Evolutionary conservation across 2,797 vertebrate species (phyloP).

Genomic region (Cossypha caffra): DNA sequence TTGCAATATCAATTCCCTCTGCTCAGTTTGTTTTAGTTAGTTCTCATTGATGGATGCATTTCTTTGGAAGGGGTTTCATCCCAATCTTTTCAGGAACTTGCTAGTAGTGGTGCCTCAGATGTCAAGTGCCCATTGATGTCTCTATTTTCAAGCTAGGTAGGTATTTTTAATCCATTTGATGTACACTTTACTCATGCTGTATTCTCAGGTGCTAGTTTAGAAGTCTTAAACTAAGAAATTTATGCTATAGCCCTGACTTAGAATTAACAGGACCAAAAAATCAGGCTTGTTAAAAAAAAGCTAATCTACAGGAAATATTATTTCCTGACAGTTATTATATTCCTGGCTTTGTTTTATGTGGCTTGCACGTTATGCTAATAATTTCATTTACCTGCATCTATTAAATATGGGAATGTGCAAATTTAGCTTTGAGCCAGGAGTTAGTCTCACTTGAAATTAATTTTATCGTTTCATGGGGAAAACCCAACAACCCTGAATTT

Average conservation of each 20-base stretch:
- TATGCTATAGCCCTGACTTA: neutral
- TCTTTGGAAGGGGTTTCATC: neutral
- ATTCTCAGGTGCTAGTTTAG: neutral
- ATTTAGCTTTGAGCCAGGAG: neutral
- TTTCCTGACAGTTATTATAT: neutral
- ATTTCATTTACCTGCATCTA: neutral
- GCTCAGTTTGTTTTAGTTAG: neutral
- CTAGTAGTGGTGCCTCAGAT: neutral
- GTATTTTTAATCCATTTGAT: neutral
- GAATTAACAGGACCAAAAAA: neutral
- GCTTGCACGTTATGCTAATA: neutral
- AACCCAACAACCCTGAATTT: neutral
- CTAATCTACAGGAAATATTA: neutral
- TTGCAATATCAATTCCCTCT: neutral
- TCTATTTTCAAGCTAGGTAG: neutral
- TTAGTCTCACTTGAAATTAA: neutral
- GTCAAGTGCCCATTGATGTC: neutral
- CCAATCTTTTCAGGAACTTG: neutral
- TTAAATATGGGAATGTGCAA: neutral
- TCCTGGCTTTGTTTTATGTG: neutral
- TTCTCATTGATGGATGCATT: neutral
- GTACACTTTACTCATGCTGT: neutral
- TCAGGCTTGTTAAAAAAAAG: neutral
- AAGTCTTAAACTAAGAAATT: neutral
- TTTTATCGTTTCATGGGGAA: fast-evolving